Evolutionary conservation across 92 coral and sea anemone species (phyloP).

Genomic region (Bergia sp.): DNA sequence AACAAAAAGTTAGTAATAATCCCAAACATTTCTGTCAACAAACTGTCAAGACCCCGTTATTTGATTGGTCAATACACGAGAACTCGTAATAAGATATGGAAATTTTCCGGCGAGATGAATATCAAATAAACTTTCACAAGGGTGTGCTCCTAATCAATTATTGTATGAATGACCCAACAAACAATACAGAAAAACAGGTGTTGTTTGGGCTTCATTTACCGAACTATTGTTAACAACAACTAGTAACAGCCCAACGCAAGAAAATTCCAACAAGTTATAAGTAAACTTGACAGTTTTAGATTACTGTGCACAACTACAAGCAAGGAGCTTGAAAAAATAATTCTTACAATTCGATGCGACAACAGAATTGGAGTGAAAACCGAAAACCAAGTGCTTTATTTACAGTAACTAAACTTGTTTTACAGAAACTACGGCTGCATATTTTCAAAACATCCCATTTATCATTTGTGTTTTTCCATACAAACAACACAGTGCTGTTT

Average conservation of each 20-base stretch:
- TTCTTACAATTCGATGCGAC: neutral
- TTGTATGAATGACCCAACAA: constrained; percentile 13
- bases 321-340: neutral
- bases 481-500: neutral
- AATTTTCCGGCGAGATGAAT: constrained; percentile 4
- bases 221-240: constrained; percentile 17
- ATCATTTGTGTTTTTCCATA: neutral
- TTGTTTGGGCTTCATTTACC: constrained; percentile 10
- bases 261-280: constrained; percentile 1
- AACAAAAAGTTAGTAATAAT: neutral
- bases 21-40: constrained; percentile 24
- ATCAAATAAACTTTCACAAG: constrained; percentile 13
- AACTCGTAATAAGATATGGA: constrained; percentile 22
- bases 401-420: neutral
- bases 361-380: neutral
- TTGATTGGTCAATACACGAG: neutral
- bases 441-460: neutral
- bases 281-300: neutral
- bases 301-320: neutral
- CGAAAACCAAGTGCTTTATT: neutral
- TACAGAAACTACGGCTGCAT: neutral
- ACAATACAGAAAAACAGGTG: constrained; percentile 46
- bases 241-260: neutral
- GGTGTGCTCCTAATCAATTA: constrained; percentile 33
- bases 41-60: neutral